A percentile compares a stretch with the other conserved stretches of the same genome.
phyloP scores from a whole-genome alignment of 2,888 invertebrate genomes.

The Schizaphis graminum region DNA sequence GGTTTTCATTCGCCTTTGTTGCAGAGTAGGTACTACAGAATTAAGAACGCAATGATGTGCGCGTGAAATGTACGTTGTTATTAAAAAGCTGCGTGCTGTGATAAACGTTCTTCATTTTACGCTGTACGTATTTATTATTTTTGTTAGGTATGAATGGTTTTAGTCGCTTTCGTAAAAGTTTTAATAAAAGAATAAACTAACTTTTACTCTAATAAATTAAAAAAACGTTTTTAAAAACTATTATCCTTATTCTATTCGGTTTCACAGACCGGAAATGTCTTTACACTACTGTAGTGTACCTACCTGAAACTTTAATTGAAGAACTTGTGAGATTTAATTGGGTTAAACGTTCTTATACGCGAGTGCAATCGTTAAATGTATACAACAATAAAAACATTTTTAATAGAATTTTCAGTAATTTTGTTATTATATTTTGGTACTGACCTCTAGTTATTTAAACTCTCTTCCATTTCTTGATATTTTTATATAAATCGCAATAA shows the following conservation, averaged over 20 bases:
- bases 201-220: conserved; percentile 15
- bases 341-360: not conserved
- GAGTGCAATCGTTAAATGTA: not conserved
- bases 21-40: not conserved
- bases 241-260: not conserved
- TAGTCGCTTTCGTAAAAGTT: not conserved
- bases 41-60: not conserved
- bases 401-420: not conserved
- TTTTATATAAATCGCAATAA: not conserved
- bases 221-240: not conserved
- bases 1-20: not conserved
- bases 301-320: not conserved
- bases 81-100: not conserved
- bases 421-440: not conserved
- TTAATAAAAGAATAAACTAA: not conserved
- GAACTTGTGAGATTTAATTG: not conserved
- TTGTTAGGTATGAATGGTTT: conserved; percentile 6
- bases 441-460: not conserved
- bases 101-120: conserved; percentile 21
- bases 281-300: not conserved
- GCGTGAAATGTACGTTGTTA: not conserved
- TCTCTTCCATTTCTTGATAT: not conserved
- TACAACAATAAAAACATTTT: conserved; percentile 10
- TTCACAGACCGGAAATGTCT: not conserved
- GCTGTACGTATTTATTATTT: not conserved